phyloP scores from a whole-genome alignment of 2,113 vertebrate genomes.

The Nesogale talazaci region DNA sequence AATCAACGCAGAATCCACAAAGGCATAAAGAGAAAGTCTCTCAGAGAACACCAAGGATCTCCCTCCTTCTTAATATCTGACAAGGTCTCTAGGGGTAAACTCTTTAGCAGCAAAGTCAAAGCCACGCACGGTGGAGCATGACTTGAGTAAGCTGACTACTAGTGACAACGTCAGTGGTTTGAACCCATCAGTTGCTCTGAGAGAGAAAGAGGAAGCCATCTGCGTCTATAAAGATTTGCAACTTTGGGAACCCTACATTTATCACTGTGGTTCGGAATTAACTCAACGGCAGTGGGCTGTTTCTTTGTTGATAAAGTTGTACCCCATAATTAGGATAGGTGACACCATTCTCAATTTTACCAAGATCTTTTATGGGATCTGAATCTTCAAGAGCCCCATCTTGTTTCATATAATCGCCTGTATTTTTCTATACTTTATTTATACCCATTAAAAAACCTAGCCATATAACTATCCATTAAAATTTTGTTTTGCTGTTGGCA shows the following conservation, averaged over 20 bases:
- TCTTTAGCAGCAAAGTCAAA: neutral
- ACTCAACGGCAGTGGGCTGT: too few relatives aligned
- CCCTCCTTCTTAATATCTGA: too few relatives aligned
- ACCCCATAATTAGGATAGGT: neutral
- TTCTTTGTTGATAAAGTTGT: neutral
- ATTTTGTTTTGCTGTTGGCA: slow-evolving; percentile 20
- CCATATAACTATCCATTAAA: neutral
- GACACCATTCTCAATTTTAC: neutral
- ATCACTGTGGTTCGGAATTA: too few relatives aligned
- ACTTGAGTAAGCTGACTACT: neutral
- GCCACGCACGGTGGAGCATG: neutral
- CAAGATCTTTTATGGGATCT: neutral
- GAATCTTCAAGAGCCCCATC: neutral
- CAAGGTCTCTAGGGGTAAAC: neutral
- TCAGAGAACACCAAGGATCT: neutral
- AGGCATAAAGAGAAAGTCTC: neutral
- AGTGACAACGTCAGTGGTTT: too few relatives aligned
- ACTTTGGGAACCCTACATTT: too few relatives aligned
- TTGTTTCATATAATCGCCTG: neutral
- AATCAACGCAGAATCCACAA: neutral
- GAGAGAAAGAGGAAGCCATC: too few relatives aligned
- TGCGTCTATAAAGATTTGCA: too few relatives aligned
- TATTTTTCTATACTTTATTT: slow-evolving; percentile 14
- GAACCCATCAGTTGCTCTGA: too few relatives aligned
- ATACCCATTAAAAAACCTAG: neutral